Conservation (phyloP, 1,140 invertebrate species). For the Hormaphis cornu region DNA sequence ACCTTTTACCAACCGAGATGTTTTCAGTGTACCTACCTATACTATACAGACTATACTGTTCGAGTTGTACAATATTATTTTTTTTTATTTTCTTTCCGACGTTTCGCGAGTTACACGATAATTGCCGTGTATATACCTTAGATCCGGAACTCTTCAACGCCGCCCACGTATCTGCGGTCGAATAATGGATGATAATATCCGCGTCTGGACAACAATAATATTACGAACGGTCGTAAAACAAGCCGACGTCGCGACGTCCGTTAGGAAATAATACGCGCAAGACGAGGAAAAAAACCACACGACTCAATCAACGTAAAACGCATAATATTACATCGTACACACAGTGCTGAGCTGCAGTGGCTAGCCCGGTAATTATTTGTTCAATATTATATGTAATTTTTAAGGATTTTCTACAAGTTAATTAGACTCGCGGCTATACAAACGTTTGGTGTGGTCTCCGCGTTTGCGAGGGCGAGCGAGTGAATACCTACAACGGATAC, state of each 20-base stretch:
- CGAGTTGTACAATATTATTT: not conserved
- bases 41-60: not conserved
- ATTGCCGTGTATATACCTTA: conserved; percentile 20
- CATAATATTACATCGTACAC: too few relatives aligned
- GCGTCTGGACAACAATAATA: too few relatives aligned
- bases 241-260: too few relatives aligned
- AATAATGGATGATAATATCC: conserved; percentile 18
- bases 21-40: too few relatives aligned
- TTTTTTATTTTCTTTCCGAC: not conserved
- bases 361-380: conserved; percentile 5
- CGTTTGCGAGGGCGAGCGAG: not conserved
- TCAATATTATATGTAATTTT: not conserved
- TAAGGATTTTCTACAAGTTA: conserved; percentile 6
- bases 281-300: not conserved
- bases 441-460: not conserved
- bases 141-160: conserved; percentile 1
- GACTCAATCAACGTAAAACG: conserved; percentile 2
- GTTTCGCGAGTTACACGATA: conserved; percentile 20
- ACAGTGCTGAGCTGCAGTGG: too few relatives aligned
- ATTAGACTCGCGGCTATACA: not conserved
- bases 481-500: not conserved
- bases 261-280: not conserved
- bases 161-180: too few relatives aligned
- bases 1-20: not conserved
- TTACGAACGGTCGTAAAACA: too few relatives aligned